A percentile compares a stretch with the other conserved stretches of the same genome.
Conservation (phyloP, 2,797 vertebrate species). For the Pseudopleuronectes americanus region DNA sequence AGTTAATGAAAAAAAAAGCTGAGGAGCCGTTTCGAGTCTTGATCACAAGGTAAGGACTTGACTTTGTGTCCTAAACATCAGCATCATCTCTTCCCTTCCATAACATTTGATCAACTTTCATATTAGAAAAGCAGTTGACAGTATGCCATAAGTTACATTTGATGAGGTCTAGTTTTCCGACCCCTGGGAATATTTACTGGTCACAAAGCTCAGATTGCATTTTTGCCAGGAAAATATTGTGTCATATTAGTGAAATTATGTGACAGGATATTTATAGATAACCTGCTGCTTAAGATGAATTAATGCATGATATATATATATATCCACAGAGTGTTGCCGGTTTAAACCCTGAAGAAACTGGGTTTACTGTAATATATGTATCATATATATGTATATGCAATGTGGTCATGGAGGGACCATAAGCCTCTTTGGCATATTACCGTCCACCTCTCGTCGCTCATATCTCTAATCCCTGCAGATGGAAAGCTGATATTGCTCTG, state of each 20-base stretch:
- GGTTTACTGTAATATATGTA: conserved; percentile 40
- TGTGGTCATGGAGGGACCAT: conserved; percentile 46
- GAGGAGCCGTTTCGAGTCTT: conserved; percentile 21
- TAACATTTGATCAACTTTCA: neutral
- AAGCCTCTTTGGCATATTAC: conserved; percentile 81
- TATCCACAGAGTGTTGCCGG: conserved; percentile 20
- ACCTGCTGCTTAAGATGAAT: conserved; percentile 9
- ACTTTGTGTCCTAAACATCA: neutral
- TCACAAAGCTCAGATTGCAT: neutral
- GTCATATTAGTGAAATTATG: conserved; percentile 39
- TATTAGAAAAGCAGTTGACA: neutral
- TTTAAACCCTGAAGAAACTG: conserved; percentile 33
- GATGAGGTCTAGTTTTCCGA: conserved; percentile 1
- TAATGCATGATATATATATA: neutral
- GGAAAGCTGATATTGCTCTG: conserved; percentile 78
- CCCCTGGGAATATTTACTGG: conserved; percentile 2
- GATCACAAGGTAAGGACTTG: conserved; percentile 53
- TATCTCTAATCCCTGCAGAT: conserved; percentile 80
- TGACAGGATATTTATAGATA: conserved; percentile 27
- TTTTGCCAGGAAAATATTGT: conserved; percentile 21
- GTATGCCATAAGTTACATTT: neutral
- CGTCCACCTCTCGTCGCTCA: conserved; percentile 67
- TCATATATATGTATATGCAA: conserved; percentile 43
- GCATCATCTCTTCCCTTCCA: conserved; percentile 7
- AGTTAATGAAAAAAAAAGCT: conserved; percentile 33